These are phyloP conservation scores for Dipus sagitta DNA, from an alignment of 2,797 vertebrate genomes.

Conservation along the genomic window DNA sequence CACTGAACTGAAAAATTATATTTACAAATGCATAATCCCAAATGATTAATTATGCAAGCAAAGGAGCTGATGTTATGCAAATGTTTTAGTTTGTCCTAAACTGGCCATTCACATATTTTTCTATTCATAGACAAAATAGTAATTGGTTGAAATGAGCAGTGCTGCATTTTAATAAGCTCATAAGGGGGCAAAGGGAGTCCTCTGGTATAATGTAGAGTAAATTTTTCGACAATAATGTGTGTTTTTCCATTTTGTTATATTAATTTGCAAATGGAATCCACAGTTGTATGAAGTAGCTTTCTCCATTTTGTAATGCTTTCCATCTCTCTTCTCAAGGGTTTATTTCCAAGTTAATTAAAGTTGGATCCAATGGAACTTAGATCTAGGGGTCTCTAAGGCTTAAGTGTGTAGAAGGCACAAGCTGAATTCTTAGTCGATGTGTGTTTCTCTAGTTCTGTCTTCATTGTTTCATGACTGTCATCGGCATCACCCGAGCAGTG, in stretches of 20 bases:
- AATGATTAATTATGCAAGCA: constrained; percentile 74
- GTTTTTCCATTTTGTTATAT: constrained; percentile 79
- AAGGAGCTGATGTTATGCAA: constrained; percentile 73
- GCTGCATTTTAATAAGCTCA: constrained; percentile 84
- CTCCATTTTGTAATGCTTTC: constrained; percentile 73
- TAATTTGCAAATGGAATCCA: constrained; percentile 76
- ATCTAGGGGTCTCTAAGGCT: background rate
- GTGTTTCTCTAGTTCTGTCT: background rate
- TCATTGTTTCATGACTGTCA: background rate
- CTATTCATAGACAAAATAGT: constrained; percentile 82
- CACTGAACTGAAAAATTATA: constrained; percentile 73
- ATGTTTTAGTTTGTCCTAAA: constrained; percentile 68
- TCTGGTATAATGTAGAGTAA: constrained; percentile 74
- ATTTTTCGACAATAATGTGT: constrained; percentile 77
- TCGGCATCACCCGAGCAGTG: background rate
- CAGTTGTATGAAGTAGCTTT: constrained; percentile 67
- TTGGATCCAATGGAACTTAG: background rate
- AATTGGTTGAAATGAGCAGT: constrained; percentile 84
- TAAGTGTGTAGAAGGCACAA: background rate
- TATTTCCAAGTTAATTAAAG: constrained; percentile 73
- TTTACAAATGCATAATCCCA: constrained; percentile 73
- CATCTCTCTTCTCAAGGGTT: constrained; percentile 69
- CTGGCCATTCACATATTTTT: constrained; percentile 78
- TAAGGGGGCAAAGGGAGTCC: constrained; percentile 80
- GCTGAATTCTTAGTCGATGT: background rate